Conservation (phyloP, 35 echinoderm and acorn worm species). For the Lytechinus variegatus region DNA sequence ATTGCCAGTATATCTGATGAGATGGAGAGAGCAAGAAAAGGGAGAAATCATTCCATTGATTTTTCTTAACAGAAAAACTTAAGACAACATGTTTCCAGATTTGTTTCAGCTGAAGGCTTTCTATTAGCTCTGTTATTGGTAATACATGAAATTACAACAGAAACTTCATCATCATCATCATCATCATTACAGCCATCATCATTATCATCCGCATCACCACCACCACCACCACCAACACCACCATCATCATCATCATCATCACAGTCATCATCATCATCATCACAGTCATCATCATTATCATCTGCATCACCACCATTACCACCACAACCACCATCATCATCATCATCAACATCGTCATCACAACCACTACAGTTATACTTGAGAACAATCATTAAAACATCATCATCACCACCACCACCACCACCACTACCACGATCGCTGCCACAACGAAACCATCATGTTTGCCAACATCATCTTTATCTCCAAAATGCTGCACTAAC, state of each 20-base stretch:
- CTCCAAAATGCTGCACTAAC: constrained; percentile 29
- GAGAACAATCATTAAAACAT: not conserved
- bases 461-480: not conserved
- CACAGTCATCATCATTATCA: not conserved
- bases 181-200: not conserved
- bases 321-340: not conserved
- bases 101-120: too few relatives aligned
- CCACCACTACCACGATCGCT: not conserved
- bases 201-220: not conserved
- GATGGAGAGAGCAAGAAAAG: not conserved
- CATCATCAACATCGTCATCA: not conserved
- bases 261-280: not conserved
- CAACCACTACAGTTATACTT: not conserved
- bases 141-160: too few relatives aligned
- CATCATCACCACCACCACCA: not conserved
- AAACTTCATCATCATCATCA: not conserved
- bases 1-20: constrained; percentile 40
- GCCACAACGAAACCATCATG: not conserved
- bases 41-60: not conserved
- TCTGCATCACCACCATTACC: not conserved
- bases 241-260: not conserved
- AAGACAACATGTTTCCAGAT: too few relatives aligned
- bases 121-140: too few relatives aligned
- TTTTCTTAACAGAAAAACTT: not conserved
- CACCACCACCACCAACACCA: not conserved